phyloP scores from a whole-genome alignment of 2,888 invertebrate species.

The Tachina grossa region DNA sequence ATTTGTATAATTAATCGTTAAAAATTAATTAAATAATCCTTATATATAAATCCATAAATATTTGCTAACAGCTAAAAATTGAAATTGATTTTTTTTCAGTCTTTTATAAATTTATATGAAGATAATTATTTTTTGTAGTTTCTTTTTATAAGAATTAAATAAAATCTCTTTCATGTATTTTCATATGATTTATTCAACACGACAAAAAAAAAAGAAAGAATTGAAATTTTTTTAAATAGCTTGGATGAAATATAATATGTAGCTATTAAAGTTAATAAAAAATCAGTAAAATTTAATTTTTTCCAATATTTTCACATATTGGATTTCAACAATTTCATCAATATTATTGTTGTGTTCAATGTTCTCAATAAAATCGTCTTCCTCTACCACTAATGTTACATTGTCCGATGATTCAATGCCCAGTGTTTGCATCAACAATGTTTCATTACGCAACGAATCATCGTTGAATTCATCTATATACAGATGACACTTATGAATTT shows the following conservation, averaged over 20 bases:
- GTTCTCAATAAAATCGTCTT: too few relatives aligned
- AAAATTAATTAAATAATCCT: too few relatives aligned
- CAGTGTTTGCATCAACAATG: background rate
- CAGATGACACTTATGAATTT: slow-evolving; percentile 7
- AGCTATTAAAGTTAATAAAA: background rate
- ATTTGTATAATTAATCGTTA: too few relatives aligned
- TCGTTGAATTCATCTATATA: background rate
- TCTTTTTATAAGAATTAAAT: background rate
- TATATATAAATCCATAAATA: too few relatives aligned
- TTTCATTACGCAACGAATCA: background rate
- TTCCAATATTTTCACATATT: slow-evolving; percentile 16
- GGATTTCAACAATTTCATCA: slow-evolving; percentile 19
- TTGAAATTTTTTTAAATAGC: background rate
- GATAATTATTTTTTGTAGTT: too few relatives aligned
- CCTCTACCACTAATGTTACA: too few relatives aligned
- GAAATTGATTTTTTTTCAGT: too few relatives aligned
- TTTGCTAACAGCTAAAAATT: too few relatives aligned
- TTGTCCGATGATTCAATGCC: too few relatives aligned
- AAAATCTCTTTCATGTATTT: background rate
- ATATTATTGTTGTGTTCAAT: background rate
- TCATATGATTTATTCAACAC: background rate
- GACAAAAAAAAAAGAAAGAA: background rate
- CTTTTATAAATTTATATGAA: too few relatives aligned
- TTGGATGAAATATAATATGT: slow-evolving; percentile 3
- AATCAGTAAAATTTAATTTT: background rate